Evolutionary conservation across 1,140 invertebrate species (phyloP).

Genomic region (Mizuhopecten yessoensis): DNA sequence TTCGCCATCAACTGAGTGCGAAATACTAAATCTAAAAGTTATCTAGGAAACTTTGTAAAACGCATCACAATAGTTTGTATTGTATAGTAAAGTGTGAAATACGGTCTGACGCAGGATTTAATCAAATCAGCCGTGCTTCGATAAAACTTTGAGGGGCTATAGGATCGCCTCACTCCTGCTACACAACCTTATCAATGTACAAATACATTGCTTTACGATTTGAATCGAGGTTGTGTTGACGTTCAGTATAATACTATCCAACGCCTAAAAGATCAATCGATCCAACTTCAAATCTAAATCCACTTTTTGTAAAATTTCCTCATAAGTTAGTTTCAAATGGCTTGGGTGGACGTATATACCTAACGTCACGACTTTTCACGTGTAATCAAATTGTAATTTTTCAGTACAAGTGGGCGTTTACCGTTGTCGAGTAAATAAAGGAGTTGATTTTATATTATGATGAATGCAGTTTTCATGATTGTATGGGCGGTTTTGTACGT

Average conservation of each 20-base stretch:
- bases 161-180: background rate
- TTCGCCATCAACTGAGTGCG: background rate
- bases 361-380: background rate
- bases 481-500: conserved; percentile 15
- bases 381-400: background rate
- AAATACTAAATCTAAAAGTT: background rate
- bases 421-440: background rate
- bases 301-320: background rate
- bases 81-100: background rate
- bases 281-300: background rate
- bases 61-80: background rate
- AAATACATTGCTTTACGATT: background rate
- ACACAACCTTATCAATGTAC: background rate
- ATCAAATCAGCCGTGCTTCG: background rate
- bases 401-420: background rate
- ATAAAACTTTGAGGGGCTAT: background rate
- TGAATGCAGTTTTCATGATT: background rate
- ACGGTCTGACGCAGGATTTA: background rate
- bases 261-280: background rate
- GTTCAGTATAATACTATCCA: background rate
- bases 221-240: background rate
- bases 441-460: background rate
- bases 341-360: background rate
- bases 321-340: background rate
- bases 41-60: background rate